Evolutionary conservation across 1,140 invertebrate species (phyloP), one percentile per base, ranked within the genome.

Genomic region (Asobara japonica): DNA sequence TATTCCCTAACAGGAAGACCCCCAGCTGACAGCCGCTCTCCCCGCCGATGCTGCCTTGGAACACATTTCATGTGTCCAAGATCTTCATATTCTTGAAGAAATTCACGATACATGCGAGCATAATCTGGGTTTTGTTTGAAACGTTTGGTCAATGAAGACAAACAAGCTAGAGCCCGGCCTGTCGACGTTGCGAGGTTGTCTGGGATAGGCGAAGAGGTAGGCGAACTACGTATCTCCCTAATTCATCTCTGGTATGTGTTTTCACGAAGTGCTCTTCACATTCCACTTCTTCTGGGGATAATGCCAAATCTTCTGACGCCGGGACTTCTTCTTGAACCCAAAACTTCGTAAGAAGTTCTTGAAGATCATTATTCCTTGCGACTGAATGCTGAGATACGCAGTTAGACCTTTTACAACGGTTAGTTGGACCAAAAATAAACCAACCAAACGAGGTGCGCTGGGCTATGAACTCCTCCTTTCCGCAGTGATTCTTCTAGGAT

Each of bases 1-100:
- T 45, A 45, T 16, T 71, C 3, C 41, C 6, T 6, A 45, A 76
- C 41, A 56, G 79, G 79, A n/a, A 74, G 70, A 33, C 74, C 68
- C 48, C 27, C 22, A 45, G 78, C 74, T 13, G 78, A 72, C 3
- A 64, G 11, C 33, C 74, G 69, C 5, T 81, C 64, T 22, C n/a
- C 6, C 20, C 83, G 73, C 72, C 81, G 79, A n/a, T 79, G 48
- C 65, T 76, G 85, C 80, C 84, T 83, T 71, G 10, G 10, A 7
- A 18, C 16, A n/a, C 10, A n/a, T 11, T 48, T n/a, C 10, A 45
- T 45, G n/a, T 45, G 41, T 10, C 41, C 41, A 3, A 45, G 41
- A 45, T 45, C 41, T n/a, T 10, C 41, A 45, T 45, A 45, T 16
- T 45, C 41, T 16, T 6, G 6, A 4, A 45, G 16, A n/a, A 45